These are phyloP conservation scores for Xenotilapia leptura DNA, from an alignment of 2,113 vertebrate genomes.

Conservation along the genomic window DNA sequence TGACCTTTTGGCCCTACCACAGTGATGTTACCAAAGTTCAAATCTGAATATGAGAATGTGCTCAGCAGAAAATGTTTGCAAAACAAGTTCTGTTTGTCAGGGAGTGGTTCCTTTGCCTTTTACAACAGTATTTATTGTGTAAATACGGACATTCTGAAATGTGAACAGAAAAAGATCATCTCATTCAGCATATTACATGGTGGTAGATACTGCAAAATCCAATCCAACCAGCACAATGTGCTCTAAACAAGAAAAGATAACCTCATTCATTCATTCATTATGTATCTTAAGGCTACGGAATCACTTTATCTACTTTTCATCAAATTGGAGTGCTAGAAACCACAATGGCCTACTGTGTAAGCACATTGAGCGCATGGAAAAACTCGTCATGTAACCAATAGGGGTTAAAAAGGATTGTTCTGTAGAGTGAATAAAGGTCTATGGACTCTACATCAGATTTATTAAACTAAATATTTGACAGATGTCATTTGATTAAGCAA, in stretches of 20 bases:
- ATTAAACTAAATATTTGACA: neutral
- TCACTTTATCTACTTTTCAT: accelerated
- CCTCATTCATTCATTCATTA: neutral
- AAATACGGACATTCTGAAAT: neutral
- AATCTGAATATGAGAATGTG: neutral
- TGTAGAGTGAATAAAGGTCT: neutral
- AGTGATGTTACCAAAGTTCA: neutral
- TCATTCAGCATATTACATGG: neutral
- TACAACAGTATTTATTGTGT: neutral
- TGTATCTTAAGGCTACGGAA: accelerated
- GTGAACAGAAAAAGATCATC: neutral
- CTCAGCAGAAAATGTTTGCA: constrained; percentile 24
- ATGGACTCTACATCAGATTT: neutral
- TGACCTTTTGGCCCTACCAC: neutral
- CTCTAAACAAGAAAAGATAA: neutral
- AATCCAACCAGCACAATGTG: neutral
- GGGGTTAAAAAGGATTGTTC: neutral
- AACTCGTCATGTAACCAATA: accelerated
- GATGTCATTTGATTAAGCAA: neutral
- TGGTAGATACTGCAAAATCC: neutral
- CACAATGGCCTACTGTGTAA: neutral
- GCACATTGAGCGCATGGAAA: neutral
- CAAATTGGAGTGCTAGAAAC: neutral
- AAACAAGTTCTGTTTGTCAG: constrained; percentile 7
- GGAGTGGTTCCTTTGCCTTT: neutral